phyloP scores from a whole-genome alignment of 2,797 vertebrate genomes.

The Malurus leucopterus region DNA sequence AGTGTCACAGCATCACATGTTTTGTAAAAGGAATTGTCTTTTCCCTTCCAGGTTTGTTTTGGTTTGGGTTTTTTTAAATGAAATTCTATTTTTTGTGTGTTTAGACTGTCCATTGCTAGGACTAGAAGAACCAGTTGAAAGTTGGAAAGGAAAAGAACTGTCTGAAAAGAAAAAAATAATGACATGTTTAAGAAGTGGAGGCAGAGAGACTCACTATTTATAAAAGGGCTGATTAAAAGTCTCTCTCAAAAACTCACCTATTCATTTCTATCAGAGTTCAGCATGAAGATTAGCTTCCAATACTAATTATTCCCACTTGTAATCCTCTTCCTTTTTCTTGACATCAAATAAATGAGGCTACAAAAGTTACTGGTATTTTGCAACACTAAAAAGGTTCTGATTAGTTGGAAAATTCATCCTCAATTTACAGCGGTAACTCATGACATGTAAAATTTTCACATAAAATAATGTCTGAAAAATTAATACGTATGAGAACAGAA shows the following conservation, averaged over 20 bases:
- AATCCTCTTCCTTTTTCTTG: slow-evolving; percentile 16
- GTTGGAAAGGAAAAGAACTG: background rate
- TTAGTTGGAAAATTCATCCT: background rate
- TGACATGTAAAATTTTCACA: background rate
- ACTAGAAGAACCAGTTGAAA: background rate
- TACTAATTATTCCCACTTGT: slow-evolving; percentile 20
- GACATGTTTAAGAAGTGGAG: background rate
- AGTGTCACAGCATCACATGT: background rate
- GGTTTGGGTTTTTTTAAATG: background rate
- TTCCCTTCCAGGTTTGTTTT: background rate
- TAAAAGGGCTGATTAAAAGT: slow-evolving; percentile 10
- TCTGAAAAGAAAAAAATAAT: background rate
- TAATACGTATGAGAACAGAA: background rate
- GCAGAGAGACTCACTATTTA: background rate
- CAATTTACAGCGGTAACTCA: background rate
- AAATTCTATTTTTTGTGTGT: background rate
- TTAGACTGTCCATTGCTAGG: background rate
- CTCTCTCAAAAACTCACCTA: background rate
- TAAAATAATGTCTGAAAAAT: background rate
- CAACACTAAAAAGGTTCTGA: background rate
- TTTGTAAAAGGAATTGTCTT: background rate
- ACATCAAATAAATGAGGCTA: background rate
- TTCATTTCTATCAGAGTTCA: slow-evolving; percentile 30
- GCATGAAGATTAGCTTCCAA: slow-evolving; percentile 18
- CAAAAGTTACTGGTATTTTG: background rate